Conservation (phyloP, 2,797 vertebrate genomes). For the Gobio occitaniae region DNA sequence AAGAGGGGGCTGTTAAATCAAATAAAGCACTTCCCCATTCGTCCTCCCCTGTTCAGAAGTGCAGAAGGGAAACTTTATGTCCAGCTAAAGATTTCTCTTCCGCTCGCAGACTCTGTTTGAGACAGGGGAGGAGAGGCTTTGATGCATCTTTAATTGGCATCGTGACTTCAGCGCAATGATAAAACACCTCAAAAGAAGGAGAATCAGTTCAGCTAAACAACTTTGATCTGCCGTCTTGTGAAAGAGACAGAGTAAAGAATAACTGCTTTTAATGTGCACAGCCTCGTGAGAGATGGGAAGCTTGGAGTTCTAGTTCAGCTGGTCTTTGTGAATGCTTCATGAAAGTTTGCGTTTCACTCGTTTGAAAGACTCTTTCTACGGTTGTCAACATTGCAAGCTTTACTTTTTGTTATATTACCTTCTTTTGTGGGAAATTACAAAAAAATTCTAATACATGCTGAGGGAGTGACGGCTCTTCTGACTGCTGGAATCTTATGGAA, state of each 20-base stretch:
- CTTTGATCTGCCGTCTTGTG: constrained; percentile 50
- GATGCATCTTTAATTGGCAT: constrained; percentile 51
- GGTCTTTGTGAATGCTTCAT: constrained; percentile 6
- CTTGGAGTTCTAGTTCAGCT: constrained; percentile 10
- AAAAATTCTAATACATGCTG: neutral
- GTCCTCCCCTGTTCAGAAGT: neutral
- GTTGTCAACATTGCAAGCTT: neutral
- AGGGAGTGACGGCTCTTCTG: neutral
- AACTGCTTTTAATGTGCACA: constrained; percentile 36
- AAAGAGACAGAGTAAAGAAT: constrained; percentile 39
- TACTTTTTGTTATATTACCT: neutral
- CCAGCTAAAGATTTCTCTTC: constrained; percentile 26
- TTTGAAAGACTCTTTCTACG: neutral
- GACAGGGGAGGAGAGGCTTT: constrained; percentile 41
- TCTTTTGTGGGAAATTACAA: neutral
- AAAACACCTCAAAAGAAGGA: constrained; percentile 52
- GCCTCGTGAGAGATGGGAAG: constrained; percentile 23
- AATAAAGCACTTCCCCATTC: constrained; percentile 36
- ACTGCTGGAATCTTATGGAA: neutral
- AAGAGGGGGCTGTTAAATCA: constrained; percentile 28
- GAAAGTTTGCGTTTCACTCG: neutral
- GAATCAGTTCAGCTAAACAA: constrained; percentile 51
- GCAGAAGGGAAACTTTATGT: constrained; percentile 48
- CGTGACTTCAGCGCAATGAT: constrained; percentile 45
- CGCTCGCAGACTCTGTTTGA: constrained; percentile 31